A percentile compares a stretch with the other conserved stretches of the same genome.
phyloP scores from a whole-genome alignment of 1,140 invertebrate species.

The Diabrotica virgifera region DNA sequence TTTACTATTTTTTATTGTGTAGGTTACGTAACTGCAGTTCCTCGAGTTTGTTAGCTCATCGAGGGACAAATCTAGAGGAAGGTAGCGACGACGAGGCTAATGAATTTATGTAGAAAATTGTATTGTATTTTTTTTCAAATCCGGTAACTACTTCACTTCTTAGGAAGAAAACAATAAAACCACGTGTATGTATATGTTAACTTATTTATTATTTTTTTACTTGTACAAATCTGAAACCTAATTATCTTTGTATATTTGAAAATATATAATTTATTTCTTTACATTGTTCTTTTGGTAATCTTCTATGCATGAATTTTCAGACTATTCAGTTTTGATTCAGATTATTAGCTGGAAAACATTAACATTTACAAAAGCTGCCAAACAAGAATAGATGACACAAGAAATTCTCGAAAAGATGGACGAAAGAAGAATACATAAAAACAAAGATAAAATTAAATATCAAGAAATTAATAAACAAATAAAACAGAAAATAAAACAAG shows the following conservation, averaged over 20 bases:
- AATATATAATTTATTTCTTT: conserved; percentile 22
- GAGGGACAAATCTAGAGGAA: conserved; percentile 33
- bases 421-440: too few species aligned
- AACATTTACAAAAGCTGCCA: too few species aligned
- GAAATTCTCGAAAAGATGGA: too few species aligned
- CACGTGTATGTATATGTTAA: conserved; percentile 18
- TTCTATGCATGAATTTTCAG: too few species aligned
- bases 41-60: conserved; percentile 40
- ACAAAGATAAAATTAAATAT: too few species aligned
- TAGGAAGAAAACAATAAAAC: background rate
- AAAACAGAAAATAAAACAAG: too few species aligned
- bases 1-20: background rate
- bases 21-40: conserved; percentile 47
- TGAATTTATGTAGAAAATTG: conserved; percentile 24
- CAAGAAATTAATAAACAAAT: too few species aligned
- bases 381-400: too few species aligned
- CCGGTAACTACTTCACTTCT: too few species aligned
- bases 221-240: conserved; percentile 10
- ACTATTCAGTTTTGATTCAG: too few species aligned
- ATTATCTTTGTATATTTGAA: conserved; percentile 15
- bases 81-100: conserved; percentile 43
- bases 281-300: background rate
- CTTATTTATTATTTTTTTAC: conserved; percentile 22
- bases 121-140: too few species aligned
- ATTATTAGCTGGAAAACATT: too few species aligned